phyloP scores from a whole-genome alignment of 2,797 vertebrate genomes.

The Australoheros facetus region DNA sequence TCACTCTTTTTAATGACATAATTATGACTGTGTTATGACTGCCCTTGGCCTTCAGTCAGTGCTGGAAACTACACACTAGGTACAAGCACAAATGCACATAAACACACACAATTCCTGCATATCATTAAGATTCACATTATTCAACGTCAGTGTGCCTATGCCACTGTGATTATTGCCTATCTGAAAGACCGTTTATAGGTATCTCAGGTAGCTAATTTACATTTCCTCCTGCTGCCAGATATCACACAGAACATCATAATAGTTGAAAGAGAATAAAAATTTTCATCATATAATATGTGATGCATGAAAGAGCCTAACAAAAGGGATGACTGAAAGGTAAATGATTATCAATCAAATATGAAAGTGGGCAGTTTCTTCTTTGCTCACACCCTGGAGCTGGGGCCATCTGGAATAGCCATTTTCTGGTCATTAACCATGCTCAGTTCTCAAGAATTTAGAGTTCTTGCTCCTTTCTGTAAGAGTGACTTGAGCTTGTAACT shows the following conservation, averaged over 20 bases:
- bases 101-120: slow-evolving; percentile 25
- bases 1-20: slow-evolving; percentile 72
- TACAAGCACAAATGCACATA: slow-evolving; percentile 8
- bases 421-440: slow-evolving; percentile 65
- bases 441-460: slow-evolving; percentile 26
- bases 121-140: slow-evolving; percentile 48
- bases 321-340: slow-evolving; percentile 24
- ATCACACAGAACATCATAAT: background rate
- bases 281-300: slow-evolving; percentile 19
- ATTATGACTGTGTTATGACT: slow-evolving; percentile 64
- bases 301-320: slow-evolving; percentile 18
- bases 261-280: background rate
- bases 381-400: slow-evolving; percentile 60
- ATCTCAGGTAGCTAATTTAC: slow-evolving; percentile 15
- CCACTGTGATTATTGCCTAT: slow-evolving; percentile 21
- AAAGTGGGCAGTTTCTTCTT: slow-evolving; percentile 55
- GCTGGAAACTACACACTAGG: slow-evolving; percentile 18
- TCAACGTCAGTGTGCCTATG: slow-evolving; percentile 6
- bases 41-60: slow-evolving; percentile 60
- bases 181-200: slow-evolving; percentile 3
- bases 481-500: slow-evolving; percentile 22
- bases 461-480: slow-evolving; percentile 17
- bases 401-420: slow-evolving; percentile 71
- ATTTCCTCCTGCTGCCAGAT: slow-evolving; percentile 17
- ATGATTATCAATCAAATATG: slow-evolving; percentile 64